Base-by-base conservation (phyloP, 2,113 vertebrate species). In the Micromys minutus region DNA sequence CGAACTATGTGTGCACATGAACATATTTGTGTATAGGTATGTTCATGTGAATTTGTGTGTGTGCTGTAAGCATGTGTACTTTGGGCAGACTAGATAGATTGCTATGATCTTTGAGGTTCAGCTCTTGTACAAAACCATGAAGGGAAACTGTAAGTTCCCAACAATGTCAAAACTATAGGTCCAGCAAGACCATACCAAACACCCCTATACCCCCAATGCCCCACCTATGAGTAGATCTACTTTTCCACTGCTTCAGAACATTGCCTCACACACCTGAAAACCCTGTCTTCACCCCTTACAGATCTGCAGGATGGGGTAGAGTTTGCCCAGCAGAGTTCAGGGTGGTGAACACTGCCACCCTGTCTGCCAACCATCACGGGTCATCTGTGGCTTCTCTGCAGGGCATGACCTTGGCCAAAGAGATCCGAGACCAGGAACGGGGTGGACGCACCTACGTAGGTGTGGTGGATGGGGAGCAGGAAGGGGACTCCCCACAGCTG, bases 361-460 rank as follows among this genome's bases (percentile, higher is more conserved):
- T 76, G n/a, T 59, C 34, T 55, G 0, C 45, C 61, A 57, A 34
- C 63, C 55, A 42, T 90, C 63, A 4, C 5, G 80, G 31, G 59
- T 90, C 52, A 34, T 57, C 7, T 0, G n/a, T 34, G 45, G 16
- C n/a, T 57, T 97, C 63, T n/a, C 91, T 87, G 39, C 96, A 99
- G 99, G 99, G 98, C 0, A 99, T 99, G 99, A 99, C 95, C 65
- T 97, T 99, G 95, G 99, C 99, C 52, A 99, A 99, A 96, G 99
- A 99, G 92, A 99, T 99, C 95, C 98, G 99, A 3, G 99, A 99
- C 97, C 98, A 98, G 86, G 99, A 99, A 89, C 98, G 99, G 0
- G 99, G 98, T 0, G 99, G 99, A 4, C 98, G 99, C 21, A 97
- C 98, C 21, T 97, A 99, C 7, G 98, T 99, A 86, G 98, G 97